Conservation (phyloP, 1,140 invertebrate genomes). For the Calephelis nemesis region DNA sequence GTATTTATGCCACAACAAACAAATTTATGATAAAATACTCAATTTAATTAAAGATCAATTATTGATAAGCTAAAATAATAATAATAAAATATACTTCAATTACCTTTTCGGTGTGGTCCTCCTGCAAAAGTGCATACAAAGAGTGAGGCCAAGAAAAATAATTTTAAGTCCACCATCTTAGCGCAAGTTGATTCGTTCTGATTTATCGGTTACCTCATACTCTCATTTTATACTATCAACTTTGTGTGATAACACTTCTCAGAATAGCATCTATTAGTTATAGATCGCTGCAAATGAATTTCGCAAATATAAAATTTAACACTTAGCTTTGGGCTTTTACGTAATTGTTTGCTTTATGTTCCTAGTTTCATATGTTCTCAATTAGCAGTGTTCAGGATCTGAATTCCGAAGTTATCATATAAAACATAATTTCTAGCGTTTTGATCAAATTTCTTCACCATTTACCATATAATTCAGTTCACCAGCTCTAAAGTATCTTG, state of each 20-base stretch:
- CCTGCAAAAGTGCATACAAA: slow-evolving; percentile 7
- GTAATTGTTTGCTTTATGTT: slow-evolving; percentile 8
- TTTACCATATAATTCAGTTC: no score
- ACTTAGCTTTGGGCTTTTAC: slow-evolving; percentile 14
- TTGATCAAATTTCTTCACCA: no score
- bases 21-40: no score
- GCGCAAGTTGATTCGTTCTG: not conserved
- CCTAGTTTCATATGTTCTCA: not conserved
- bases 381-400: slow-evolving; percentile 9
- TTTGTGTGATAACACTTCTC: slow-evolving; percentile 19
- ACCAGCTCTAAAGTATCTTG: no score
- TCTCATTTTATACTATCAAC: slow-evolving; percentile 9
- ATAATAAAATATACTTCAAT: not conserved
- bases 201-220: slow-evolving; percentile 4
- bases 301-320: slow-evolving; percentile 20
- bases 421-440: no score
- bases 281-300: slow-evolving; percentile 14
- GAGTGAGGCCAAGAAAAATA: not conserved
- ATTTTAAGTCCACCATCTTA: slow-evolving; percentile 11
- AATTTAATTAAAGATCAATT: no score
- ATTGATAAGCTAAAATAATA: no score
- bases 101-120: not conserved
- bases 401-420: no score
- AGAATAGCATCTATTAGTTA: slow-evolving; percentile 15
- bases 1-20: no score